Evolutionary conservation across 2,888 invertebrate genomes (phyloP).

Genomic region (Cristatella mucedo): DNA sequence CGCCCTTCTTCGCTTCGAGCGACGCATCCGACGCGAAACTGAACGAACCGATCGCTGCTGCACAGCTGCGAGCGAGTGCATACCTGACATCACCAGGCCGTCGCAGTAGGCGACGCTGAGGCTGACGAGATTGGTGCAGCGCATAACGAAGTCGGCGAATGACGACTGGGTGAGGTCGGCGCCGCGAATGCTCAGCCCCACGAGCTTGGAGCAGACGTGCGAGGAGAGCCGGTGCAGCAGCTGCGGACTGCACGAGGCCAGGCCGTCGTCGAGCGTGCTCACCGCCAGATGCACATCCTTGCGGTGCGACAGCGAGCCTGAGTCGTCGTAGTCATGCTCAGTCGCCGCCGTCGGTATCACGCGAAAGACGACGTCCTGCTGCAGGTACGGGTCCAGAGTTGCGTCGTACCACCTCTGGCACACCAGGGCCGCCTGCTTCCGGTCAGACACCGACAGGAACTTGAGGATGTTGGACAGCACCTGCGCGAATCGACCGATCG

Average conservation of each 20-base stretch:
- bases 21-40: too few relatives aligned
- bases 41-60: too few relatives aligned
- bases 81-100: slow-evolving; percentile 56
- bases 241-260: too few relatives aligned
- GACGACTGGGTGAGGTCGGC: slow-evolving; percentile 26
- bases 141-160: slow-evolving; percentile 22
- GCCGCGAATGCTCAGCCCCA: slow-evolving; percentile 24
- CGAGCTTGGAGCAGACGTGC: slow-evolving; percentile 19
- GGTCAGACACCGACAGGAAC: slow-evolving; percentile 45
- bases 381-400: slow-evolving; percentile 47
- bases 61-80: too few relatives aligned
- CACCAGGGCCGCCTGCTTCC: slow-evolving; percentile 50
- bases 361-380: slow-evolving; percentile 44
- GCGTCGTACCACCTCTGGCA: slow-evolving; percentile 53
- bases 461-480: slow-evolving; percentile 27
- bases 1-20: too few relatives aligned
- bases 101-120: slow-evolving; percentile 51
- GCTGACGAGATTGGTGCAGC: slow-evolving; percentile 42
- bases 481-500: slow-evolving; percentile 25
- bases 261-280: too few relatives aligned
- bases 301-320: too few relatives aligned
- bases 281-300: too few relatives aligned
- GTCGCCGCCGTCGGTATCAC: too few relatives aligned
- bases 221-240: too few relatives aligned
- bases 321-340: too few relatives aligned